Evolutionary conservation across 1,140 invertebrate genomes (phyloP).

Genomic region (Cotesia vestalis): DNA sequence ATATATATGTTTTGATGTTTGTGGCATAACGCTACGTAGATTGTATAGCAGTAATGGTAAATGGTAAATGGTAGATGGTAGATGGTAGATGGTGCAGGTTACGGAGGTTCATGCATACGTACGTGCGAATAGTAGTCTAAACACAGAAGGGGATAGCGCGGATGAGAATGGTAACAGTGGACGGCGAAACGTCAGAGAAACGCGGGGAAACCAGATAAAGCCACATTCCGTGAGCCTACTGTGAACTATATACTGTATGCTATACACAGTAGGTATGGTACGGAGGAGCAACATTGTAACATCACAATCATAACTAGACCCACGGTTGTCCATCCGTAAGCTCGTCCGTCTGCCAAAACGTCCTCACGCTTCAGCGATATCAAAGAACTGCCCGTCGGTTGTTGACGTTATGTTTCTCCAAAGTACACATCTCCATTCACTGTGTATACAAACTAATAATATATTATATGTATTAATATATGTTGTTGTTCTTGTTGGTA

Average conservation of each 20-base stretch:
- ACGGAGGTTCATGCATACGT: too few species aligned
- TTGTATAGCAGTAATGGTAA: background rate
- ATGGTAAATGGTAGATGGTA: too few species aligned
- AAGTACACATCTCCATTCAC: slow-evolving; percentile 22
- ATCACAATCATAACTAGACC: slow-evolving; percentile 63
- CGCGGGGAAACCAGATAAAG: slow-evolving; percentile 43
- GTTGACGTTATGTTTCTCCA: slow-evolving; percentile 28
- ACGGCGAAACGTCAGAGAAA: slow-evolving; percentile 27
- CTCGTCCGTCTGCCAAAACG: slow-evolving; percentile 52
- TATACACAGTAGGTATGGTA: too few species aligned
- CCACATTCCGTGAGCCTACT: slow-evolving; percentile 28
- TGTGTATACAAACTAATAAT: background rate
- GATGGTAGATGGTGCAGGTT: too few species aligned
- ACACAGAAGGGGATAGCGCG: too few species aligned
- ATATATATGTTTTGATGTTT: slow-evolving; percentile 1
- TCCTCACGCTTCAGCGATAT: slow-evolving; percentile 61
- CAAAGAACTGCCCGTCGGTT: slow-evolving; percentile 52
- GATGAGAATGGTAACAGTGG: background rate
- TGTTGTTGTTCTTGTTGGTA: background rate
- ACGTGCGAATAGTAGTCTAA: too few species aligned
- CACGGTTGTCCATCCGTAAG: slow-evolving; percentile 42
- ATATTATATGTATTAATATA: slow-evolving; percentile 16
- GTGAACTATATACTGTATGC: too few species aligned
- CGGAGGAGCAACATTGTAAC: slow-evolving; percentile 52
- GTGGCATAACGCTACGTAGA: background rate